Percentiles rank a stretch among this genome's conserved stretches.
phyloP scores from a whole-genome alignment of 2,797 vertebrate genomes.

The Peromyscus melanophrys region DNA sequence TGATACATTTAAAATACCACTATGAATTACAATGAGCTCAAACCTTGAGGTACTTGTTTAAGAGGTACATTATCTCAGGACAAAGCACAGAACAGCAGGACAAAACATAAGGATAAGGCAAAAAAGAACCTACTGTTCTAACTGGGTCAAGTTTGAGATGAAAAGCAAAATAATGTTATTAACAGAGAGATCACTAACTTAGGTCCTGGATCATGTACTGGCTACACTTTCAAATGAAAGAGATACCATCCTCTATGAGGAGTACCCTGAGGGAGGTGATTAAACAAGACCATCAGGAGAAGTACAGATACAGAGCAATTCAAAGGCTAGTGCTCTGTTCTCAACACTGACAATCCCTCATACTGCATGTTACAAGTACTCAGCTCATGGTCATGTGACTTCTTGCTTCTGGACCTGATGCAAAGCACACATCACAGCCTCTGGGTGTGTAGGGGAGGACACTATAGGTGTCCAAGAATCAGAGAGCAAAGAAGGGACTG shows the following conservation, averaged over 20 bases:
- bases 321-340: background rate
- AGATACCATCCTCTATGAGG: background rate
- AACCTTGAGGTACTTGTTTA: conserved; percentile 12
- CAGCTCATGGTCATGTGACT: background rate
- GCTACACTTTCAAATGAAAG: conserved; percentile 53
- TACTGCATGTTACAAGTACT: background rate
- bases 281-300: conserved; percentile 19
- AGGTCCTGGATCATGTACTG: background rate
- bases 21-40: conserved; percentile 17
- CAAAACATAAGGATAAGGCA: background rate
- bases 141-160: background rate
- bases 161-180: background rate
- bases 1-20: background rate
- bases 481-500: background rate
- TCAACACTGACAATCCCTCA: background rate
- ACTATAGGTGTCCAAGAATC: background rate
- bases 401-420: background rate
- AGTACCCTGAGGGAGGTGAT: conserved; percentile 16
- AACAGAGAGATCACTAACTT: background rate
- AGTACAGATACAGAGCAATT: background rate
- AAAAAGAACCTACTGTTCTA: background rate
- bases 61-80: background rate
- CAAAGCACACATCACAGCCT: background rate
- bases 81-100: background rate
- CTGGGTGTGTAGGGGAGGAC: background rate